Percentiles rank a stretch among this genome's conserved stretches.
Evolutionary conservation across 2,113 vertebrate species (phyloP).

Genomic region (Cyphomyrus discorhynchus): DNA sequence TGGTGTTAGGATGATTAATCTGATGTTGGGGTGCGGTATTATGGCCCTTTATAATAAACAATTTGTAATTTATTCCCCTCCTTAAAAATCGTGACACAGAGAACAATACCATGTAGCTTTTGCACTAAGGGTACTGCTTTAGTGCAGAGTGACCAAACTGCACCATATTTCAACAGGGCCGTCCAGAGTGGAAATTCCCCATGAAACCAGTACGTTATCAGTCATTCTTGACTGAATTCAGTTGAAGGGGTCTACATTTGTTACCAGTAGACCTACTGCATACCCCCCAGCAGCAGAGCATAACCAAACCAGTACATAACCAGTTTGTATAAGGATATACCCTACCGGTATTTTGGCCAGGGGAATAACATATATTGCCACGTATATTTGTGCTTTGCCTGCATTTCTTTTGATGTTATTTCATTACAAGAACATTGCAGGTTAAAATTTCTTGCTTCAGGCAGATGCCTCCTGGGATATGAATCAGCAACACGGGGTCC

Average conservation of each 20-base stretch:
- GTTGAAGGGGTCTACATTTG: background rate
- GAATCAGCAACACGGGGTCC: background rate
- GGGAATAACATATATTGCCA: background rate
- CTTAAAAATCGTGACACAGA: background rate
- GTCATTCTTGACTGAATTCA: background rate
- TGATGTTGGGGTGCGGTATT: background rate
- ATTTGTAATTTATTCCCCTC: background rate
- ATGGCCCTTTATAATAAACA: background rate
- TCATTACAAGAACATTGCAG: background rate
- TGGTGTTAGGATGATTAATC: constrained; percentile 7
- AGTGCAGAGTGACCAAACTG: background rate
- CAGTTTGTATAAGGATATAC: background rate
- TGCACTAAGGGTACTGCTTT: background rate
- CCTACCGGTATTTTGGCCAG: background rate
- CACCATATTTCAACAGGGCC: background rate
- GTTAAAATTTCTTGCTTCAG: constrained; percentile 1
- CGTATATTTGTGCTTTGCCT: background rate
- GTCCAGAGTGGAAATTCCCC: background rate
- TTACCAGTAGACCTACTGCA: background rate
- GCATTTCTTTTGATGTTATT: background rate
- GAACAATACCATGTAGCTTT: background rate
- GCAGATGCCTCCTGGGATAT: background rate
- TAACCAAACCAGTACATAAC: background rate
- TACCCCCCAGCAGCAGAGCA: background rate
- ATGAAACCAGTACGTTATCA: background rate